Evolutionary conservation across 1,140 invertebrate species (phyloP).

Genomic region (Drosophila kohkoa): DNA sequence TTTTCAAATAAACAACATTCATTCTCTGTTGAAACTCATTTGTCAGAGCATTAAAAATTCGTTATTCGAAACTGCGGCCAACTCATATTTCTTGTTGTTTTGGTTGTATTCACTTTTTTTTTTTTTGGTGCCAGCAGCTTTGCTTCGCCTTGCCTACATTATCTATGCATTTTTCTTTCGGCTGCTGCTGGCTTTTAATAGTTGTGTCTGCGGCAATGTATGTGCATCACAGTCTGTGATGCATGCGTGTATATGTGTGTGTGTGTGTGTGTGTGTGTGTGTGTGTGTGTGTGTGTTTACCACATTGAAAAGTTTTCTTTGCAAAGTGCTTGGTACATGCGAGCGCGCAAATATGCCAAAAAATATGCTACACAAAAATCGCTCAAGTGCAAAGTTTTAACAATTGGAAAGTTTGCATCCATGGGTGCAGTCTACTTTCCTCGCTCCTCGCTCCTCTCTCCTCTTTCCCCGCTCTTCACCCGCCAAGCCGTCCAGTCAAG

Average conservation of each 20-base stretch:
- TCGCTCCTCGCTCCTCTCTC: background rate
- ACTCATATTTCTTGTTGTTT: conserved; percentile 40
- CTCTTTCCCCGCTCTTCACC: background rate
- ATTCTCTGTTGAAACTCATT: background rate
- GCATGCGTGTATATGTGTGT: conserved; percentile 21
- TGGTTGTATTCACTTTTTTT: background rate
- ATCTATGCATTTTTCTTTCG: conserved; percentile 79
- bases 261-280: conserved; percentile 41
- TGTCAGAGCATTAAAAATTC: conserved; percentile 41
- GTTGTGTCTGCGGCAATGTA: conserved; percentile 65
- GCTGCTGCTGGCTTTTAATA: conserved; percentile 76
- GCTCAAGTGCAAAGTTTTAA: conserved; percentile 83
- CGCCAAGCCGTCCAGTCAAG: conserved; percentile 32
- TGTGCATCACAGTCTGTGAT: conserved; percentile 28
- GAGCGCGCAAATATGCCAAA: conserved; percentile 79
- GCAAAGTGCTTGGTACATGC: conserved; percentile 81
- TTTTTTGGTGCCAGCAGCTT: conserved; percentile 28
- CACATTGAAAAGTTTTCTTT: conserved; percentile 83
- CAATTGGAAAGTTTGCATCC: conserved; percentile 80
- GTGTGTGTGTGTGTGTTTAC: conserved; percentile 59
- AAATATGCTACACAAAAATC: conserved; percentile 83
- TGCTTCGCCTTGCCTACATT: conserved; percentile 57
- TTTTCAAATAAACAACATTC: background rate
- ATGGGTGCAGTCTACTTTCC: conserved; percentile 46
- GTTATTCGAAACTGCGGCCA: conserved; percentile 20